Evolutionary conservation across 1,140 invertebrate genomes (phyloP).

Genomic region (Marisa cornuarietis): DNA sequence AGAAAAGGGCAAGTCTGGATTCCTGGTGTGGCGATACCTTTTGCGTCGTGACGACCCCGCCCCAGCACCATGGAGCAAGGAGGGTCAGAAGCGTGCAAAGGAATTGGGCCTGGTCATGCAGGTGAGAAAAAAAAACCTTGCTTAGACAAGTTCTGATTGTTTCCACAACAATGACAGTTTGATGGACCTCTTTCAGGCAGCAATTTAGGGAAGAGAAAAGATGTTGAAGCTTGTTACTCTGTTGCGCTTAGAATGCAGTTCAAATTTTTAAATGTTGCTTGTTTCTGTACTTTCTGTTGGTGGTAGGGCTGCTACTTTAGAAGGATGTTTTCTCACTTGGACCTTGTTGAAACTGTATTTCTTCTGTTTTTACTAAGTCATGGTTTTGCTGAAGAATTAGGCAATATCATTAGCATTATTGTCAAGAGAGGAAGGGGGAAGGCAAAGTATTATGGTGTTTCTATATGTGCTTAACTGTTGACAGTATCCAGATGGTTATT

Average conservation of each 20-base stretch:
- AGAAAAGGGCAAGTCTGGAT: conserved; percentile 81
- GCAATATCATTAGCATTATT: too few species aligned
- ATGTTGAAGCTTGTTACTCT: too few species aligned
- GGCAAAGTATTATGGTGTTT: too few species aligned
- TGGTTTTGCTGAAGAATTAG: too few species aligned
- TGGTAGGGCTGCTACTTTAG: too few species aligned
- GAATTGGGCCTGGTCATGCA: conserved; percentile 64
- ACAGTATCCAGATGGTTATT: conserved; percentile 81
- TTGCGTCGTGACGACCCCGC: conserved; percentile 81
- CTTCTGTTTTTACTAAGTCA: too few species aligned
- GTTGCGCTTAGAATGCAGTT: neutral
- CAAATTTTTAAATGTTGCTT: neutral
- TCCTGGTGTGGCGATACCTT: conserved; percentile 83
- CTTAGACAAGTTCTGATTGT: neutral
- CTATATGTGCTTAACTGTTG: conserved; percentile 10
- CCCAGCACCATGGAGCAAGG: conserved; percentile 85
- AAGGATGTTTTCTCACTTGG: neutral
- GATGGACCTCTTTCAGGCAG: neutral
- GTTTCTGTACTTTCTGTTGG: neutral
- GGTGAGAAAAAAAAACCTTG: conserved; percentile 34
- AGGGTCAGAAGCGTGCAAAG: conserved; percentile 71
- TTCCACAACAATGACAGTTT: neutral
- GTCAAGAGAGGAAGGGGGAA: too few species aligned
- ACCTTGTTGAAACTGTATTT: neutral
- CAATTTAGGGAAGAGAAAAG: neutral